Evolutionary conservation across 1,140 invertebrate genomes (phyloP).

Genomic region (Pseudachorutes palmiensis): DNA sequence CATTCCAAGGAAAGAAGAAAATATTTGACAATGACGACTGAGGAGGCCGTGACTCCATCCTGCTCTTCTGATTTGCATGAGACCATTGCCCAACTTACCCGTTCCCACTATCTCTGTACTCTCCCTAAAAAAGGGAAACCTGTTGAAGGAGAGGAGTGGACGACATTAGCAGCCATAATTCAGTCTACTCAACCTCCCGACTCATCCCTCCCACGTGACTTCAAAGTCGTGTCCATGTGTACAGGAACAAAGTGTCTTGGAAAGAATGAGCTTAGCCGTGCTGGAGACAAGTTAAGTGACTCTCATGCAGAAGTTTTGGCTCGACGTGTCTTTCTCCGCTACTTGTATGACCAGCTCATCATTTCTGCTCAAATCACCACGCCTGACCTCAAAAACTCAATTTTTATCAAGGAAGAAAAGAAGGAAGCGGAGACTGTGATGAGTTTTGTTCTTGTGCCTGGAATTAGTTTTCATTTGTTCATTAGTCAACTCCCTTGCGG

Average conservation of each 20-base stretch:
- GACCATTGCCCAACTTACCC: constrained; percentile 51
- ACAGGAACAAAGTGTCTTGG: constrained; percentile 89
- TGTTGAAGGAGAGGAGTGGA: constrained; percentile 61
- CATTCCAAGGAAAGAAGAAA: constrained; percentile 44
- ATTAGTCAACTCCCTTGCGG: constrained; percentile 84
- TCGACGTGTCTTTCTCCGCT: constrained; percentile 68
- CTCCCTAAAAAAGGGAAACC: constrained; percentile 77
- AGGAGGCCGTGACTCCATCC: neutral
- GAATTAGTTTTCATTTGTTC: constrained; percentile 73
- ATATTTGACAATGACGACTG: constrained; percentile 39
- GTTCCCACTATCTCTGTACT: constrained; percentile 52
- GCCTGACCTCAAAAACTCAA: constrained; percentile 21
- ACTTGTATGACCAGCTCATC: constrained; percentile 58
- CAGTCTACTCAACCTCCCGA: constrained; percentile 43
- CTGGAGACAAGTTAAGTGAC: constrained; percentile 70
- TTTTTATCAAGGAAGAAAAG: neutral
- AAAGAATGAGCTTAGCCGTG: constrained; percentile 53
- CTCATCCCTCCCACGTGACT: constrained; percentile 32
- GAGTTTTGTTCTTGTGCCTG: constrained; percentile 8
- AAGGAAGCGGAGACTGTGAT: neutral
- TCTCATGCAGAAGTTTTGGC: constrained; percentile 86
- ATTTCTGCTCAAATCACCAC: neutral
- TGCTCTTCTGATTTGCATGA: constrained; percentile 42
- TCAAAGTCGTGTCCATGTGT: constrained; percentile 66
- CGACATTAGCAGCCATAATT: constrained; percentile 65